Evolutionary conservation across 2,113 vertebrate genomes (phyloP).

Genomic region (Ciconia maguari): DNA sequence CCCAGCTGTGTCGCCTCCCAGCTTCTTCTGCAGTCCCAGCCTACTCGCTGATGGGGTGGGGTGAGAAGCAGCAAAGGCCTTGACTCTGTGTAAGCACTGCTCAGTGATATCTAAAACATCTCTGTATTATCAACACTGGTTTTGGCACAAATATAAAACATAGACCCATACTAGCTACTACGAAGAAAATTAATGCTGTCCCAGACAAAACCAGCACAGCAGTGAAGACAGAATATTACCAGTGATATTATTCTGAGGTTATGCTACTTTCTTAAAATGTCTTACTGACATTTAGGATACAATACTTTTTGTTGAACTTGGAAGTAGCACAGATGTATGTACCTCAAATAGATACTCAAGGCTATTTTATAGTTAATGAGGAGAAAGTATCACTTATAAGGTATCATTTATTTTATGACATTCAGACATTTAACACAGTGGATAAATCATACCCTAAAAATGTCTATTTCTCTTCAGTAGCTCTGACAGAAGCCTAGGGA

Average conservation of each 20-base stretch:
- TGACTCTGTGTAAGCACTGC: too few species aligned
- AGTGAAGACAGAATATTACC: neutral
- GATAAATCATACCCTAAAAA: neutral
- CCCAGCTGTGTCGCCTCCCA: too few species aligned
- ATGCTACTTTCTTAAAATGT: constrained; percentile 7
- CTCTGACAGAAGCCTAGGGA: neutral
- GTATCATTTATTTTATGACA: neutral
- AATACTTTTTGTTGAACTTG: neutral
- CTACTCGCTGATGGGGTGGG: too few species aligned
- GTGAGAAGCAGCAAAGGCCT: too few species aligned
- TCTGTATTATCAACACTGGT: too few species aligned
- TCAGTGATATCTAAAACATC: too few species aligned
- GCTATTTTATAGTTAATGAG: constrained; percentile 20
- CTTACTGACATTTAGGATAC: constrained; percentile 34
- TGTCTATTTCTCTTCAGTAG: neutral
- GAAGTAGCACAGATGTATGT: neutral
- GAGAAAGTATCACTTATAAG: neutral
- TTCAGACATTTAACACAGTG: neutral
- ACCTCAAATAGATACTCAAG: neutral
- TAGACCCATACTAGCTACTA: too few species aligned
- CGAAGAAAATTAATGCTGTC: too few species aligned
- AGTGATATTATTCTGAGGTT: neutral
- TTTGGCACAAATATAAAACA: too few species aligned
- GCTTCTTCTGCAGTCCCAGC: too few species aligned
- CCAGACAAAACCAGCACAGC: too few species aligned